Base-by-base conservation (phyloP, 2,797 vertebrate genomes). In the Pseudomugil tenellus region DNA sequence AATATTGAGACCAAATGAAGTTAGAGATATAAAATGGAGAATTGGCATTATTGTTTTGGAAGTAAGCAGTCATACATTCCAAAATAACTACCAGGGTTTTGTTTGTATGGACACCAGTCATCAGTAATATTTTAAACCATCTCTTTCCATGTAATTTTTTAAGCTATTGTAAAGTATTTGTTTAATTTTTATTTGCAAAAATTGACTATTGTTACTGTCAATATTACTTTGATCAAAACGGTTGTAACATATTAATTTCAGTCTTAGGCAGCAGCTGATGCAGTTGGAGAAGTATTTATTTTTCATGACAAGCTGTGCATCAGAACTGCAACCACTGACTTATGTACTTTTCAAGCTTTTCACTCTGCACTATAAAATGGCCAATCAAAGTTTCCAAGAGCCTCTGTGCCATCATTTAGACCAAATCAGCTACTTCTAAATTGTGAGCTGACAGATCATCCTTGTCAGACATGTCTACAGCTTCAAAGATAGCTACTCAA, bases 271-370 rank as follows among this genome's bases (percentile, higher is more conserved):
- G 29, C 51, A 62, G 46, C 57, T n/a, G 62, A 37, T 28, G n/a
- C 25, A 12, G 69, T 39, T 8, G 39, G 61, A 21, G 17, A 29
- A 29, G 9, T 10, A 26, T 3, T 6, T 6, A 29, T 59, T 57
- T 72, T 74, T 48, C 21, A 39, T 67, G 58, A 51, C 66, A 58
- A 48, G 61, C 65, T 66, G 57, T 54, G 54, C 43, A 54, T 66
- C 71, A 76, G 66, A 67, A 41, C 66, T 68, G 49, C 63, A 70
- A 35, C 55, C 46, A 56, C n/a, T 48, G 62, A 54, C 64, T 65
- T 19, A 66, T 55, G 10, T 21, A 2, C 46, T 57, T 48, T 34
- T 37, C 31, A 41, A 29, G 58, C 32, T 58, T 64, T 34, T 79
- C 14, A n/a, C 52, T 69, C 39, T 46, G 67, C 55, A 41, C 58